A percentile compares a stretch with the other conserved stretches of the same genome.
Evolutionary conservation across 30 jellyfish, hydroid and myxozoan genomes (phyloP).

Genomic region (Aurelia sp.): DNA sequence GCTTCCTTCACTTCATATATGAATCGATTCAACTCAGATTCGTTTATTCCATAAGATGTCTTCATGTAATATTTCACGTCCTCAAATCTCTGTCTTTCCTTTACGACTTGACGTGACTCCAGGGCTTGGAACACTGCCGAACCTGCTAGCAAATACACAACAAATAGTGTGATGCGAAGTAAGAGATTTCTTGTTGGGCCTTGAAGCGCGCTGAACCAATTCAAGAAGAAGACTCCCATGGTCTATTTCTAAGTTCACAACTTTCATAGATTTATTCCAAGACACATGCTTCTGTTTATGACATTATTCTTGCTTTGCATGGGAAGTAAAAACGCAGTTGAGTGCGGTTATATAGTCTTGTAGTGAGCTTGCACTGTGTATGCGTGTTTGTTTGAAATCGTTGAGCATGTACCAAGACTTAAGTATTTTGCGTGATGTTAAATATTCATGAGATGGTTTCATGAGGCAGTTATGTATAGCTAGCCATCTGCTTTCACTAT

Average conservation of each 20-base stretch:
- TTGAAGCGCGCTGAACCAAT: slow-evolving; percentile 83
- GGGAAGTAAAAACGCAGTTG: not conserved
- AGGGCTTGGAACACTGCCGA: slow-evolving; percentile 87
- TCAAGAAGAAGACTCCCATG: slow-evolving; percentile 93
- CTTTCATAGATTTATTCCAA: not conserved
- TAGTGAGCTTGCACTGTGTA: slow-evolving; percentile 2
- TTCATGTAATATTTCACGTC: slow-evolving; percentile 58
- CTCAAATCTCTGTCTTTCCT: slow-evolving; percentile 72
- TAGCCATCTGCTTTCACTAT: slow-evolving; percentile 58
- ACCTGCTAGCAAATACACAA: slow-evolving; percentile 80
- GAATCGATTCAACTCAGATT: slow-evolving; percentile 64
- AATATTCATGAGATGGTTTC: slow-evolving; percentile 28
- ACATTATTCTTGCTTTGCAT: not conserved
- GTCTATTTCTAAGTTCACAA: not conserved
- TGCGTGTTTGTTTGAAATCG: slow-evolving; percentile 16
- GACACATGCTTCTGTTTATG: not conserved
- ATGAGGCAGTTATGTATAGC: slow-evolving; percentile 11
- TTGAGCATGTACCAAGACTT: slow-evolving; percentile 55
- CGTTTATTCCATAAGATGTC: slow-evolving; percentile 82
- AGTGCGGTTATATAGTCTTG: not conserved
- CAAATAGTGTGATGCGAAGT: slow-evolving; percentile 70
- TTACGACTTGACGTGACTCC: slow-evolving; percentile 70
- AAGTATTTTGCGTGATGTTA: slow-evolving; percentile 60
- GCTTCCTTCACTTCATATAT: slow-evolving; percentile 79
- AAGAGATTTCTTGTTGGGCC: slow-evolving; percentile 91